A percentile compares a stretch with the other conserved stretches of the same genome.
These are phyloP conservation scores for Ochropleura leucogaster DNA, from an alignment of 2,888 invertebrate species.

Conservation along the genomic window DNA sequence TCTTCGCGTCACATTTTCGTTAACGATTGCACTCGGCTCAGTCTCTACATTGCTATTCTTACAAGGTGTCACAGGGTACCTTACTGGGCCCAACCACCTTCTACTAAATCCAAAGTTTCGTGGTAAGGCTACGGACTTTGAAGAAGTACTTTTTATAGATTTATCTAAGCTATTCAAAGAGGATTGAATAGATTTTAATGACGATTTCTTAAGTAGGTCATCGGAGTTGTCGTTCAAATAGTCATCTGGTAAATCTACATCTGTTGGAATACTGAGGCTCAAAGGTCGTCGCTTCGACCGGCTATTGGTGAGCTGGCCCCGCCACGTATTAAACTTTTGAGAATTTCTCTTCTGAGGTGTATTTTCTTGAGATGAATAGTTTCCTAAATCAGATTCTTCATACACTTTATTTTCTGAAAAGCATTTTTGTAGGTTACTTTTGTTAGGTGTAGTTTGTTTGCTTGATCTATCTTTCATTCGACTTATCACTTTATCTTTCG, in stretches of 20 bases:
- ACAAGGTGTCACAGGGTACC: conserved; percentile 92
- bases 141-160: conserved; percentile 79
- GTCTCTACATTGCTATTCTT: conserved; percentile 82
- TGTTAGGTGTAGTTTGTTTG: conserved; percentile 75
- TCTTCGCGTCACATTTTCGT: conserved; percentile 82
- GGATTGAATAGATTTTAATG: conserved; percentile 84
- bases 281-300: conserved; percentile 83
- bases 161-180: conserved; percentile 83
- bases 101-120: conserved; percentile 91
- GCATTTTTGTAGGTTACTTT: conserved; percentile 82
- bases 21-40: conserved; percentile 78
- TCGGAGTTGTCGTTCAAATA: conserved; percentile 77
- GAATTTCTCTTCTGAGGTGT: conserved; percentile 80
- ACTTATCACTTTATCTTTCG: conserved; percentile 88
- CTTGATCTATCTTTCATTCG: conserved; percentile 83
- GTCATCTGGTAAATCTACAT: conserved; percentile 82
- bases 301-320: conserved; percentile 77
- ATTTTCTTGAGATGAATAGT: conserved; percentile 82
- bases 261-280: conserved; percentile 85
- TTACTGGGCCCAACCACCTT: conserved; percentile 91
- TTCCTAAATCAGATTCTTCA: conserved; percentile 80
- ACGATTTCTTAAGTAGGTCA: conserved; percentile 79
- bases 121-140: conserved; percentile 89
- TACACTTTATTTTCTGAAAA: conserved; percentile 84
- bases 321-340: conserved; percentile 87